Conservation (phyloP, 2,888 invertebrate genomes). For the Crepidodera aurea region DNA sequence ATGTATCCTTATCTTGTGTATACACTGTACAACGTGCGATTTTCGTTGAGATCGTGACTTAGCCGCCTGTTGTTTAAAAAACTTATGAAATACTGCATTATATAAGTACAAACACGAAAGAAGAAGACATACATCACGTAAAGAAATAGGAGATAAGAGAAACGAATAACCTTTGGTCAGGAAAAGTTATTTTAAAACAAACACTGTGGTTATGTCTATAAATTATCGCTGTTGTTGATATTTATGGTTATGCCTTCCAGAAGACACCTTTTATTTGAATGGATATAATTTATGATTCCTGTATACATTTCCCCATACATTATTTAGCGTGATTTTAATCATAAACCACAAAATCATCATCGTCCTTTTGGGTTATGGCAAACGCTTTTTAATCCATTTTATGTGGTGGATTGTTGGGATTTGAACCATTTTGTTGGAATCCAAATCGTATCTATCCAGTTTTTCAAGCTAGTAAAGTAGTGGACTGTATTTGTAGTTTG, state of each 20-base stretch:
- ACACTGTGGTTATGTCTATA: slow-evolving; percentile 1
- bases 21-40: slow-evolving; percentile 35
- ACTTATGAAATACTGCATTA: slow-evolving; percentile 18
- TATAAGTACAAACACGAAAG: slow-evolving; percentile 6
- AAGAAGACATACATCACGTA: slow-evolving; percentile 16
- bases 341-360: too few species aligned
- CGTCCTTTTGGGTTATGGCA: too few species aligned
- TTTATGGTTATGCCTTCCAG: not conserved
- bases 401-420: too few species aligned
- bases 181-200: slow-evolving; percentile 9
- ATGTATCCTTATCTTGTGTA: slow-evolving; percentile 32
- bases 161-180: not conserved
- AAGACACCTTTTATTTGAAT: not conserved
- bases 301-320: too few species aligned
- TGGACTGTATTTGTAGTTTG: too few species aligned
- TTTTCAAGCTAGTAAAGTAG: too few species aligned
- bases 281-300: too few species aligned
- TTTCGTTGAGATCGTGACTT: slow-evolving; percentile 33
- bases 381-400: too few species aligned
- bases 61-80: slow-evolving; percentile 10
- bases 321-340: too few species aligned
- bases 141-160: slow-evolving; percentile 17
- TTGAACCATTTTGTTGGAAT: too few species aligned
- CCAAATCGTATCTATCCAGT: too few species aligned
- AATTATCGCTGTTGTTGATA: not conserved